These are phyloP conservation scores for Hipparchia sbordonii DNA, from an alignment of 2,888 invertebrate genomes.

Conservation along the genomic window DNA sequence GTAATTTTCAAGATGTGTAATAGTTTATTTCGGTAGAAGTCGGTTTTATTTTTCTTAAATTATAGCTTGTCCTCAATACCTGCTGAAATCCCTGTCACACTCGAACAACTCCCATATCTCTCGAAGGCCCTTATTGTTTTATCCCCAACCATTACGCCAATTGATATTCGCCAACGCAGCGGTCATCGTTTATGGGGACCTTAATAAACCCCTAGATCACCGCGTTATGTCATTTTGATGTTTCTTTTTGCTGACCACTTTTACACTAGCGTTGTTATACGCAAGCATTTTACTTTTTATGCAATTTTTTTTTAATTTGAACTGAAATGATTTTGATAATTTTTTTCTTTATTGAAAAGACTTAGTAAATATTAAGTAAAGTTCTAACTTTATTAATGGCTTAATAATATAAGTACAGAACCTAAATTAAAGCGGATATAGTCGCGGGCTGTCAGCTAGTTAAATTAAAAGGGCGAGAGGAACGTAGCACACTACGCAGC, in stretches of 20 bases:
- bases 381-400: too few relatives aligned
- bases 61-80: not conserved
- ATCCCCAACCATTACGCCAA: slow-evolving; percentile 28
- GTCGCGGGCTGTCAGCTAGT: too few relatives aligned
- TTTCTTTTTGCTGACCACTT: slow-evolving; percentile 23
- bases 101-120: slow-evolving; percentile 2
- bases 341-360: too few relatives aligned
- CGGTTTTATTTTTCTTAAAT: too few relatives aligned
- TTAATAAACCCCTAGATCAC: slow-evolving; percentile 41
- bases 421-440: too few relatives aligned
- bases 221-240: slow-evolving; percentile 42
- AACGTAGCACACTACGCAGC: not conserved
- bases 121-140: slow-evolving; percentile 28
- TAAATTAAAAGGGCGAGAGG: too few relatives aligned
- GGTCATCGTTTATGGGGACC: slow-evolving; percentile 36
- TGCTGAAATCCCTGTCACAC: not conserved
- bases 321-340: too few relatives aligned
- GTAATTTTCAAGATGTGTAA: too few relatives aligned
- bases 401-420: too few relatives aligned
- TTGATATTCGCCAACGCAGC: slow-evolving; percentile 34
- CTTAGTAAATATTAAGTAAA: too few relatives aligned
- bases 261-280: slow-evolving; percentile 17
- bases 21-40: too few relatives aligned
- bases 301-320: too few relatives aligned
- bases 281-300: not conserved